Base-by-base conservation (phyloP, 2,113 vertebrate genomes). In the Corydoras sp. region DNA sequence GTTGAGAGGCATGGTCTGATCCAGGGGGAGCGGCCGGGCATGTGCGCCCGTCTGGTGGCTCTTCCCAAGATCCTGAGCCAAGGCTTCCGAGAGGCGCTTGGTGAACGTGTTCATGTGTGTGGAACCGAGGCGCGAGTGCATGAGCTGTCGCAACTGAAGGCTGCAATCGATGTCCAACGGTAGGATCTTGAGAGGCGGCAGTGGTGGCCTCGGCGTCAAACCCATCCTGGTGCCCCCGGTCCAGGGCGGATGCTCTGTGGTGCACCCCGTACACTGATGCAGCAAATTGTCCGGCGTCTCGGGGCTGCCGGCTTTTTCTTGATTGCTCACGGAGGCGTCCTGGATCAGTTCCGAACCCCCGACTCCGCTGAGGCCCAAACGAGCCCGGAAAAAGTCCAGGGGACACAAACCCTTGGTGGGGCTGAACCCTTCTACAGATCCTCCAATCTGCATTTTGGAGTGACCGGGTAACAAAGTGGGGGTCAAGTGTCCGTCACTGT, bases 101-200 rank as follows among this genome's bases (percentile, higher is more conserved):
- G 88, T 89, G 84, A 91, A 90, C 30, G 80, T 86, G 78, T 87
- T 85, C 69, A 90, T 81, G 69, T 90, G 87, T 2, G 86, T 69
- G 0, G 87, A 78, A 15, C 85, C 88, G 50, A 90, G 72, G 1
- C 81, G 86, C 31, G 83, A 83, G 61, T 84, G 81, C 89, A 91
- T 90, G 74, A 91, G 79, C 82, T 89, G 87, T 13, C 84, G 83
- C n/a, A 90, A 85, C 78, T 90, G 88, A 59, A 90, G 85, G 29
- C 87, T 89, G 69, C 90, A 91, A 80, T 87, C 90, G n/a, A 91
- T 84, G 74, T 91, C 88, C 43, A 91, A 56, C 0, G 90, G 90
- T 14, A 91, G 81, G 64, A 91, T 88, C 58, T 87, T 74, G 13
- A 91, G 86, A 0, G 90, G 89, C 24, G 88, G 88, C 62, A 88